Base-by-base conservation (phyloP, 2,797 vertebrate genomes). In the Limnodromus scolopaceus region DNA sequence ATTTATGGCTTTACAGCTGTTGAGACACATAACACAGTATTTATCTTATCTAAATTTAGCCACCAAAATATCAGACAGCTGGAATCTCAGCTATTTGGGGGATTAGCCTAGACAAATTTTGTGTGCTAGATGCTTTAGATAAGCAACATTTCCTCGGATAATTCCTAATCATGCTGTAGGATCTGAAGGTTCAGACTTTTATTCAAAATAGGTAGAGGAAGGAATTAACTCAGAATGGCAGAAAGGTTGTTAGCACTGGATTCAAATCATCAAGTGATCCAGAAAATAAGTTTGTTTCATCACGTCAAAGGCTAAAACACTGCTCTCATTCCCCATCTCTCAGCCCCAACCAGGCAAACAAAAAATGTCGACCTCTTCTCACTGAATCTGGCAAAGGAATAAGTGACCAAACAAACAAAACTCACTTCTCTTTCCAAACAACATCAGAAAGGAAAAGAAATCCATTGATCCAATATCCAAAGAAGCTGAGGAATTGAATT, bases 41-140 rank as follows among this genome's bases (percentile, higher is more conserved):
- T 95, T 92, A 74, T 83, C 85, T 77, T 55, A 23, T 28, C 92
- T 80, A 96, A 95, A 93, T 95, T 96, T 96, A 93, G 79, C 27
- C 27, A 39, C 34, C 2, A 36, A 49, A 69, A 91, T 3, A 23
- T 16, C 58, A 84, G 64, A 74, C 71, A 39, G 71, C 11, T 32
- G 46, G 85, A 96, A 95, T 96, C 38, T 78, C 85, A 92, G 75
- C 39, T 77, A 96, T 96, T 27, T 39, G 58, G 80, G 43, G 75
- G 82, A 92, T 96, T 46, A 92, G 49, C 51, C 51, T 30, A 65
- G 68, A 74, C 63, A 76, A 87, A 85, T 54, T 39, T 19, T 79
- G 46, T 34, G 14, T 46, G 58, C 58, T 23, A 25, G 16, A n/a
- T n/a, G 75, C 39, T 83, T 27, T 54, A 82, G 63, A 76, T 46